Evolutionary conservation across 2,888 invertebrate genomes (phyloP), one percentile per base, ranked within the genome.

Genomic region (Acanthosepion pharaonis): DNA sequence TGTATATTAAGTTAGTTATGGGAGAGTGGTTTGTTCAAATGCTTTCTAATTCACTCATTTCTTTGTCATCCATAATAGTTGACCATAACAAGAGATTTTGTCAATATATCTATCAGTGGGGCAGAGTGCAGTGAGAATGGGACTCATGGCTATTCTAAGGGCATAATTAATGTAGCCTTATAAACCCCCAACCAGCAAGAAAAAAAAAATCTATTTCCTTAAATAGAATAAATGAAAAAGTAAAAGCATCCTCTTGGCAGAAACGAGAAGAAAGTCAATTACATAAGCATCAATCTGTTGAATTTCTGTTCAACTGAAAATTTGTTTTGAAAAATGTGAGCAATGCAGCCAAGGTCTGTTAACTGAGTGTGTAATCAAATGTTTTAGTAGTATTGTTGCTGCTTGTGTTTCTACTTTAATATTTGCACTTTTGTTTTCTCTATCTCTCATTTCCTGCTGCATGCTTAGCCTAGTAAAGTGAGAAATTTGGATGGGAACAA

Each of bases 381-480:
- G 59, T 55, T 55, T 55, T 55, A 55, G 55, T 59, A 78, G 15
- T 78, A 78, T 78, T 78, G 78, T 78, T 33, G 78, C 78, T 78
- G 78, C 78, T 78, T 78, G 78, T 78, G 78, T 78, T 78, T 78
- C 15, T 78, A 78, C 9, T n/a, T 78, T 11, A n/a, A 33, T 11
- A 78, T 78, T 78, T 78, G n/a, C 78, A 78, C 15, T 78, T 78
- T 78, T 28, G 28, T 78, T 5, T 78, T 33, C 15, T 5, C 78
- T 33, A 0, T 15, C n/a, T 59, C 20, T 59, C 15, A n/a, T 78
- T 78, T 33, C 15, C 78, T 78, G 78, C 33, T 78, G 78, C 78
- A 78, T 78, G 78, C 11, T n/a, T 78, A 78, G 78, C 78, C 78
- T 78, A 78, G 78, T 78, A 78, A 78, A 78, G n/a, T 78, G 59